phyloP scores from a whole-genome alignment of 2,888 invertebrate species.

The Drosophila sordidapex region DNA sequence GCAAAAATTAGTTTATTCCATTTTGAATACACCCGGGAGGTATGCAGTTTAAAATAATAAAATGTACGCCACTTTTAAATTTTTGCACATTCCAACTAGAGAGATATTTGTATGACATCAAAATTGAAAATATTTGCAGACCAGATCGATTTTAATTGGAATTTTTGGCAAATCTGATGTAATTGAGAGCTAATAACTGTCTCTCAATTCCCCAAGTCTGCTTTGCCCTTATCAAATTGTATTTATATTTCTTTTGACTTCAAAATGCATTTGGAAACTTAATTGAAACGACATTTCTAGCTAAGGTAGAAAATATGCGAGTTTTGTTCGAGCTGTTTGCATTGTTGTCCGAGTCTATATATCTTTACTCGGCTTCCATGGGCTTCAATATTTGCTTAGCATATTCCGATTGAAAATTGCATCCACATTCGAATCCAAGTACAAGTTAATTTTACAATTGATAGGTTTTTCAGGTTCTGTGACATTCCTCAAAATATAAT shows the following conservation, averaged over 20 bases:
- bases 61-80: neutral
- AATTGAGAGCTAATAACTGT: neutral
- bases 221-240: neutral
- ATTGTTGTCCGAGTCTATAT: neutral
- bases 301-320: neutral
- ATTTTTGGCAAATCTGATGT: neutral
- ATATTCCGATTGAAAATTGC: neutral
- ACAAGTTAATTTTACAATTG: neutral
- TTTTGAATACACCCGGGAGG: neutral
- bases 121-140: neutral
- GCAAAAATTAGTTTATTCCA: neutral
- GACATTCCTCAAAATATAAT: conserved; percentile 10
- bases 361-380: neutral
- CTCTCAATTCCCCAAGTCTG: neutral
- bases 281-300: neutral
- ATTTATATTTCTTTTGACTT: neutral
- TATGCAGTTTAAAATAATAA: neutral
- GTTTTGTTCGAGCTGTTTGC: neutral
- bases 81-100: neutral
- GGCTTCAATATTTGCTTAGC: neutral
- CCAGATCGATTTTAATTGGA: neutral
- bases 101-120: neutral
- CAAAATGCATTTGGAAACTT: neutral
- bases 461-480: neutral
- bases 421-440: neutral